Evolutionary conservation across 2,888 invertebrate genomes (phyloP).

Genomic region (Tethea ocularis): DNA sequence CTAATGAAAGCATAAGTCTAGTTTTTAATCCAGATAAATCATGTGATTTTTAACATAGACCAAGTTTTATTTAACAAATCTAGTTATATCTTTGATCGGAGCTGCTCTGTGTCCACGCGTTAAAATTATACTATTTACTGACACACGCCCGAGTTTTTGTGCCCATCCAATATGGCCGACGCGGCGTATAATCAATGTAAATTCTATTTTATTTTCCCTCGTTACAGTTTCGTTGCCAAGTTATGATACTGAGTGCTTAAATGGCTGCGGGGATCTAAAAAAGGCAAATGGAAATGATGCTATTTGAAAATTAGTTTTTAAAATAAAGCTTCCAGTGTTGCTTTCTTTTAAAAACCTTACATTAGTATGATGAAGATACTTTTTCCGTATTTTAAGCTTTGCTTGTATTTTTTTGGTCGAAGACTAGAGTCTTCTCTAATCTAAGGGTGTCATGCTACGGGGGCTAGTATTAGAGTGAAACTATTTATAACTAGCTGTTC

Average conservation of each 20-base stretch:
- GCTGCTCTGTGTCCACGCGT: not conserved
- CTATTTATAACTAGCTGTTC: too few relatives aligned
- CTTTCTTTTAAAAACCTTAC: too few relatives aligned
- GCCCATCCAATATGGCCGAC: conserved; percentile 2
- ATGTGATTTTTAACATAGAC: too few relatives aligned
- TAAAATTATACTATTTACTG: conserved; percentile 4
- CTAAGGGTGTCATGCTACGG: too few relatives aligned
- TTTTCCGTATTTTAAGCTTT: too few relatives aligned
- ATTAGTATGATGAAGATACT: too few relatives aligned
- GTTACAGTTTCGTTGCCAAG: not conserved
- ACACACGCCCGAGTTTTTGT: not conserved
- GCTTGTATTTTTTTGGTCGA: too few relatives aligned
- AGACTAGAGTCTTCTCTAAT: too few relatives aligned
- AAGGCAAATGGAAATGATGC: not conserved
- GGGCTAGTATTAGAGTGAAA: too few relatives aligned
- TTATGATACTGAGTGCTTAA: not conserved
- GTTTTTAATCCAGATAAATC: too few relatives aligned
- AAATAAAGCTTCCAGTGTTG: not conserved
- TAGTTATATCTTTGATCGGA: not conserved
- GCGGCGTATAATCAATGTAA: conserved; percentile 3
- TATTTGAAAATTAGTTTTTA: not conserved
- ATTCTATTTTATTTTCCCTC: not conserved
- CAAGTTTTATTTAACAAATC: not conserved
- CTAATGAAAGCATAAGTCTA: too few relatives aligned
- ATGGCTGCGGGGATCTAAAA: not conserved